A percentile compares a stretch with the other conserved stretches of the same genome.
Evolutionary conservation across 2,113 vertebrate genomes (phyloP).

Genomic region (Centrocercus urophasianus): DNA sequence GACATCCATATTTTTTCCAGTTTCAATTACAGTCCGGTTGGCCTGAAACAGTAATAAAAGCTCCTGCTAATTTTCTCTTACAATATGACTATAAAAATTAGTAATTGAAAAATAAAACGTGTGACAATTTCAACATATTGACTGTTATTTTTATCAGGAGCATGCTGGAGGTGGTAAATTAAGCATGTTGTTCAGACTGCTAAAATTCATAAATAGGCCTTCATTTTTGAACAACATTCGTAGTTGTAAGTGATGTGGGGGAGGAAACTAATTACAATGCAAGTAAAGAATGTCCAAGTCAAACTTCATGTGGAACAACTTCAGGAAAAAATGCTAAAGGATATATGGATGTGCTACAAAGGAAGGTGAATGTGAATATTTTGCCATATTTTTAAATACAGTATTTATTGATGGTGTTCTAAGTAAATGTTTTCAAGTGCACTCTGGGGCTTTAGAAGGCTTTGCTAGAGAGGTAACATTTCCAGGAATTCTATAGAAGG

Average conservation of each 20-base stretch:
- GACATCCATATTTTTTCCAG: conserved; percentile 86
- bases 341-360: not conserved
- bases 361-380: not conserved
- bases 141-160: not conserved
- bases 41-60: conserved; percentile 85
- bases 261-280: not conserved
- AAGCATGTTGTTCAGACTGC: not conserved
- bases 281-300: not conserved
- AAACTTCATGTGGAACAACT: not conserved
- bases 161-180: not conserved
- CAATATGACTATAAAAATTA: conserved; percentile 73
- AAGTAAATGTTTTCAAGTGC: not conserved
- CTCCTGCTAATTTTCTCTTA: conserved; percentile 88
- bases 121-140: not conserved
- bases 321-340: not conserved
- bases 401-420: not conserved
- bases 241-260: not conserved
- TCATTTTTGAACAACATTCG: not conserved
- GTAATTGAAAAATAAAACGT: conserved; percentile 17
- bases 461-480: not conserved
- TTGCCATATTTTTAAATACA: not conserved
- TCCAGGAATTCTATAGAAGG: not conserved
- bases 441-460: not conserved
- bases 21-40: conserved; percentile 81
- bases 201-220: not conserved